A percentile compares a stretch with the other conserved stretches of the same genome.
These are phyloP conservation scores for Leptura quadrifasciata DNA, from an alignment of 2,888 invertebrate species.

Conservation along the genomic window DNA sequence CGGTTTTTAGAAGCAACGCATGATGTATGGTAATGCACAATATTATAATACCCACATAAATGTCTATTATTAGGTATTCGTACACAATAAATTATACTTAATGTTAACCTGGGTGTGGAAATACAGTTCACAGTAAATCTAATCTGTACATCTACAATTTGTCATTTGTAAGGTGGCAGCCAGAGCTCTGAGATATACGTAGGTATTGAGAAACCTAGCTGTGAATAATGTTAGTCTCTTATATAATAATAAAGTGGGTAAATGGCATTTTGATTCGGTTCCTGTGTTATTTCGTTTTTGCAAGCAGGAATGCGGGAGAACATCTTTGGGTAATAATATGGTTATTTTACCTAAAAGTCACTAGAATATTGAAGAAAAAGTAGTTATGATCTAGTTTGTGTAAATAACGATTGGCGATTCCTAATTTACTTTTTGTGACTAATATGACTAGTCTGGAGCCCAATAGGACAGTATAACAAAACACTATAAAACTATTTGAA, in stretches of 20 bases:
- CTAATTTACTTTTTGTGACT: too few species aligned
- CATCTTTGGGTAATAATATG: neutral
- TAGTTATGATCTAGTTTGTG: neutral
- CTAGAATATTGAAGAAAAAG: neutral
- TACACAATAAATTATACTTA: conserved; percentile 41
- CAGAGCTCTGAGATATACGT: conserved; percentile 14
- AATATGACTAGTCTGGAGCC: too few species aligned
- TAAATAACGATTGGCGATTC: too few species aligned
- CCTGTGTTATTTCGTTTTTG: neutral
- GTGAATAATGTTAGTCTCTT: conserved; percentile 23
- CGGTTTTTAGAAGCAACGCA: conserved; percentile 12
- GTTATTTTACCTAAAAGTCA: neutral
- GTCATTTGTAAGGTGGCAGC: conserved; percentile 37
- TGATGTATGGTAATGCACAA: conserved; percentile 33
- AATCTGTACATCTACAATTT: conserved; percentile 45
- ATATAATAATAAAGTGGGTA: conserved; percentile 12
- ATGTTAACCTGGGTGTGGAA: conserved; percentile 40
- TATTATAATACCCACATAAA: conserved; percentile 43
- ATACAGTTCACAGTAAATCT: conserved; percentile 39
- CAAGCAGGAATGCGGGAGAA: neutral
- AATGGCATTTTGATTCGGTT: conserved; percentile 20
- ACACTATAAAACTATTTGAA: too few species aligned
- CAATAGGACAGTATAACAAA: too few species aligned
- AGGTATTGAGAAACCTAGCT: conserved; percentile 27
- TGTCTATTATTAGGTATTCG: conserved; percentile 40